These are phyloP conservation scores for Anneissia japonica DNA, from an alignment of 35 echinoderm and acorn worm species.

Conservation along the genomic window DNA sequence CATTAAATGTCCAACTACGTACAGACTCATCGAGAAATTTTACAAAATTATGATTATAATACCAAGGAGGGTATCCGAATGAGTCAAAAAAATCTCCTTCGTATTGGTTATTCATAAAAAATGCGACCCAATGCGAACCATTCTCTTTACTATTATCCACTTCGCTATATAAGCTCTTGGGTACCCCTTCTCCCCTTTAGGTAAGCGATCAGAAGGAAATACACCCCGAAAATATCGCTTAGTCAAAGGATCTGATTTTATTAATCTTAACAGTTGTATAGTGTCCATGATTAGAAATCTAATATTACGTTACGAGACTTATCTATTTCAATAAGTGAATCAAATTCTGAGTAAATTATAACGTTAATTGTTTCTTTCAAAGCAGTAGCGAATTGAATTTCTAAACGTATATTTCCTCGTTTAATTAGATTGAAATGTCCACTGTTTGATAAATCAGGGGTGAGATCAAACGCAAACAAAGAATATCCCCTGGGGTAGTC, in stretches of 20 bases:
- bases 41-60: slow-evolving; percentile 22
- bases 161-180: slow-evolving; percentile 29
- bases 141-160: slow-evolving; percentile 19
- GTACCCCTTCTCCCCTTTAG: background rate
- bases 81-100: slow-evolving; percentile 53
- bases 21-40: slow-evolving; percentile 22
- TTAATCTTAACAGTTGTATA: background rate
- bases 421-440: slow-evolving; percentile 52
- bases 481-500: slow-evolving; percentile 61
- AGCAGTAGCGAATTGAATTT: slow-evolving; percentile 53
- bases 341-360: slow-evolving; percentile 70
- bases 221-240: slow-evolving; percentile 17
- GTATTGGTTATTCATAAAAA: slow-evolving; percentile 19
- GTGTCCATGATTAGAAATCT: slow-evolving; percentile 5
- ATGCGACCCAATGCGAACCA: slow-evolving; percentile 39
- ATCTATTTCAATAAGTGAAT: slow-evolving; percentile 63
- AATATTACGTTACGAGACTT: slow-evolving; percentile 56
- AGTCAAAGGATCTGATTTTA: background rate
- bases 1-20: slow-evolving; percentile 7
- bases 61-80: slow-evolving; percentile 30
- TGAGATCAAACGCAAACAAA: slow-evolving; percentile 63
- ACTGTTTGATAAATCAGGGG: slow-evolving; percentile 37
- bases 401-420: slow-evolving; percentile 57
- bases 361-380: slow-evolving; percentile 45
- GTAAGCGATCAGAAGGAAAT: slow-evolving; percentile 37